A percentile compares a stretch with the other conserved stretches of the same genome.
These are phyloP conservation scores for Proterorhinus semilunaris DNA, from an alignment of 2,113 vertebrate genomes.

Conservation along the genomic window DNA sequence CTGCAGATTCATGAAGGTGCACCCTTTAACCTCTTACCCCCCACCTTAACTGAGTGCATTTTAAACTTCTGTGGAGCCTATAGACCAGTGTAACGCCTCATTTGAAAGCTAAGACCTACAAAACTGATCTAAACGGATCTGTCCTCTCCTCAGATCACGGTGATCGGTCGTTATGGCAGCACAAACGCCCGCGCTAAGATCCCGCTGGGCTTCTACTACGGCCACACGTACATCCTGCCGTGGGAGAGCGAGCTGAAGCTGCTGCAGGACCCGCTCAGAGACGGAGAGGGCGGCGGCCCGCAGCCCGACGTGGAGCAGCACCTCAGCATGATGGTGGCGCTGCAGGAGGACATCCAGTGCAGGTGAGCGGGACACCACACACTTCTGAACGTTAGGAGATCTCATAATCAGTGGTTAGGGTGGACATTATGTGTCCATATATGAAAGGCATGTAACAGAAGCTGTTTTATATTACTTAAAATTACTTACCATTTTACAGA, in stretches of 20 bases:
- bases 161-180: constrained; percentile 97
- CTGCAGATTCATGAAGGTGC: constrained; percentile 99
- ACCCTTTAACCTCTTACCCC: too few relatives aligned
- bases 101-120: too few relatives aligned
- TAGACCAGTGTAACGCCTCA: too few relatives aligned
- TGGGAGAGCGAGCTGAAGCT: constrained; percentile 97
- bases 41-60: too few relatives aligned
- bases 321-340: constrained; percentile 94
- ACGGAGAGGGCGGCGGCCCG: constrained; percentile 85
- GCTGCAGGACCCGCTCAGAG: constrained; percentile 92
- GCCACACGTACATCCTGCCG: constrained; percentile 96
- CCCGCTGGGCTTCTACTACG: constrained; percentile 96
- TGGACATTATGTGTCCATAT: too few relatives aligned
- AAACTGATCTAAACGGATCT: neutral
- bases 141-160: constrained; percentile 84
- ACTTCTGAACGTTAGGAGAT: too few relatives aligned
- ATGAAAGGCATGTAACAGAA: too few relatives aligned
- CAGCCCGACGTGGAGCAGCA: constrained; percentile 97
- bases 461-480: too few relatives aligned
- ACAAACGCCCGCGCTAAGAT: constrained; percentile 98
- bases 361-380: constrained; percentile 72
- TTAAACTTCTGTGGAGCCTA: too few relatives aligned
- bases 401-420: too few relatives aligned
- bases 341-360: constrained; percentile 99
- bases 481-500: too few relatives aligned